These are phyloP conservation scores for Siderastrea siderea DNA, from an alignment of 92 coral and sea anemone species.

Conservation along the genomic window DNA sequence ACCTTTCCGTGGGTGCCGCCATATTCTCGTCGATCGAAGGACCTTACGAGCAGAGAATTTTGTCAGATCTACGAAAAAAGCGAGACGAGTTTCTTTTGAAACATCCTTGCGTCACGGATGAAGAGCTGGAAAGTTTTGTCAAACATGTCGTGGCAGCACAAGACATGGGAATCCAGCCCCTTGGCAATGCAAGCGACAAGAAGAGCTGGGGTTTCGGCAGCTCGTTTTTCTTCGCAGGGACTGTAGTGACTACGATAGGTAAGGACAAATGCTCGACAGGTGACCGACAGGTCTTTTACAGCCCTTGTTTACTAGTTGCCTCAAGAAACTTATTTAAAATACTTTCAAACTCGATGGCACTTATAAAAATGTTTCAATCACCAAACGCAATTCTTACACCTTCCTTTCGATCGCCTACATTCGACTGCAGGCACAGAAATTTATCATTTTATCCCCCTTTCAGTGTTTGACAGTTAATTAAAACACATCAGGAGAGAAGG, in stretches of 20 bases:
- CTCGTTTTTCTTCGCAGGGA: slow-evolving; percentile 97
- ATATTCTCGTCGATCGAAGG: slow-evolving; percentile 99
- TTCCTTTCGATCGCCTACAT: background rate
- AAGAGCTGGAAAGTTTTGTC: slow-evolving; percentile 85
- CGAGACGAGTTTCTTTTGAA: slow-evolving; percentile 83
- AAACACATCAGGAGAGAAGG: background rate
- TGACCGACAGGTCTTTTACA: slow-evolving; percentile 20
- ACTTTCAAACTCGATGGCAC: background rate
- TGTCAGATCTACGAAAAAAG: slow-evolving; percentile 72
- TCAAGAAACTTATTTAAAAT: background rate
- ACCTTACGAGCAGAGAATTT: slow-evolving; percentile 88
- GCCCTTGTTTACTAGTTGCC: slow-evolving; percentile 22
- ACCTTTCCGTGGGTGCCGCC: slow-evolving; percentile 94
- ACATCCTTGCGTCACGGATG: slow-evolving; percentile 88
- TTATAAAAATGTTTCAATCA: background rate
- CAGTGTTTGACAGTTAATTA: background rate
- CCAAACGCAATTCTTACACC: background rate
- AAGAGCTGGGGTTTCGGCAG: slow-evolving; percentile 97
- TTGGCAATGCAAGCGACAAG: slow-evolving; percentile 78
- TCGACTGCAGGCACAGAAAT: background rate
- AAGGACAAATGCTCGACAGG: slow-evolving; percentile 46
- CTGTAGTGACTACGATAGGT: slow-evolving; percentile 98
- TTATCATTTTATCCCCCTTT: background rate
- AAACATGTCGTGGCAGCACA: slow-evolving; percentile 82
- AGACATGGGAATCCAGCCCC: slow-evolving; percentile 88